Evolutionary conservation across 2,113 vertebrate genomes (phyloP).

Genomic region (Prolemur simus): DNA sequence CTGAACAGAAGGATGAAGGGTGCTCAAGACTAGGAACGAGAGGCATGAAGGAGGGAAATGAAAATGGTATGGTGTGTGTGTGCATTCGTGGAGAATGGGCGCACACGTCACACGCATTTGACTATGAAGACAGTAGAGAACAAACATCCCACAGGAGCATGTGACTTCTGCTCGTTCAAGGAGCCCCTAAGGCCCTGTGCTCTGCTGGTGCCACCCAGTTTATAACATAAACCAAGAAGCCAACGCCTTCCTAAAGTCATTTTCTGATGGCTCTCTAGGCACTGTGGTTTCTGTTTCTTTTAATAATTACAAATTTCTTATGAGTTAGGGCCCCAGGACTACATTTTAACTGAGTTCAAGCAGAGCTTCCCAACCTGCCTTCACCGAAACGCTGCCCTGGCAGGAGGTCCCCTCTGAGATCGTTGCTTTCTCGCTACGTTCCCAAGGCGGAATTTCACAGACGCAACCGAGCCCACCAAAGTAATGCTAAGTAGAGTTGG

Average conservation of each 20-base stretch:
- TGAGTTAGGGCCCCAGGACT: not conserved
- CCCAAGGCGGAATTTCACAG: no score
- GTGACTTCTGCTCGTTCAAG: not conserved
- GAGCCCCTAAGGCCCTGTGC: not conserved
- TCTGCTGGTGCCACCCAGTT: not conserved
- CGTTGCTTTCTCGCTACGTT: not conserved
- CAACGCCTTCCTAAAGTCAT: not conserved
- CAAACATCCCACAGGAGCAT: not conserved
- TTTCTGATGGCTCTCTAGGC: not conserved
- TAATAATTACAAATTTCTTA: not conserved
- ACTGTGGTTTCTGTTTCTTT: not conserved
- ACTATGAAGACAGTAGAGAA: not conserved
- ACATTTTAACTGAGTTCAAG: not conserved
- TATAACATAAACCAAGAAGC: not conserved
- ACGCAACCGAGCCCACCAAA: not conserved
- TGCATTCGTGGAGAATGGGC: no score
- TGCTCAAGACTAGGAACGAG: not conserved
- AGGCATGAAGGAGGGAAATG: not conserved
- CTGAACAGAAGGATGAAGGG: not conserved
- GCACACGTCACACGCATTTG: not conserved
- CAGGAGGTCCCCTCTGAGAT: no score
- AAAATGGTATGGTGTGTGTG: fast-evolving
- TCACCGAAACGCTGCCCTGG: not conserved
- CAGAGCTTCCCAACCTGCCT: not conserved
- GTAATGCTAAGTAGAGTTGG: not conserved